A percentile compares a stretch with the other conserved stretches of the same genome.
phyloP scores from a whole-genome alignment of 1,140 invertebrate species.

The Drosophila arawakana region DNA sequence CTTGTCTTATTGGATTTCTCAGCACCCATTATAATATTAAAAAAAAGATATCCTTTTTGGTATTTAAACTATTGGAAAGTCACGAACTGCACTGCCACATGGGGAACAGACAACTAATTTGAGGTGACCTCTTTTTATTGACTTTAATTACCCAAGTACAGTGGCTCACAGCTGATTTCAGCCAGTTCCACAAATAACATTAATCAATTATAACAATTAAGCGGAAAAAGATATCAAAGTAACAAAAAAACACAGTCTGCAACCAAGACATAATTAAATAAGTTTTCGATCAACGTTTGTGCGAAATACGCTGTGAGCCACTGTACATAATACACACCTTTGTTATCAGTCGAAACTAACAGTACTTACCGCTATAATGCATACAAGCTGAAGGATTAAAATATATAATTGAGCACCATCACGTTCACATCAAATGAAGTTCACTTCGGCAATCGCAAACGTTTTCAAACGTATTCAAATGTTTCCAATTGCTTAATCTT shows the following conservation, averaged over 20 bases:
- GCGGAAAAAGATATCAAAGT: too few relatives aligned
- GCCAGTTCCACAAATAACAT: too few relatives aligned
- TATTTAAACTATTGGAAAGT: conserved; percentile 4
- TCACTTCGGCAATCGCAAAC: conserved; percentile 28
- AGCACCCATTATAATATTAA: conserved; percentile 20
- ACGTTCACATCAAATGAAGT: conserved; percentile 41
- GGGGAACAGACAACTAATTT: conserved; percentile 30
- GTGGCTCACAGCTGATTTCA: too few relatives aligned
- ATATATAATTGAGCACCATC: conserved; percentile 44
- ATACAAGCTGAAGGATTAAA: conserved; percentile 58
- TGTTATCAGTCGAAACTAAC: conserved; percentile 47
- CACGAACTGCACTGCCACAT: conserved; percentile 2
- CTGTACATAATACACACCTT: neutral
- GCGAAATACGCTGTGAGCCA: too few relatives aligned
- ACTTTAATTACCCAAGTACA: conserved; percentile 12
- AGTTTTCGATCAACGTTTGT: too few relatives aligned
- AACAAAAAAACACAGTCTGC: too few relatives aligned
- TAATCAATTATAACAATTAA: too few relatives aligned
- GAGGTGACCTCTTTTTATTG: conserved; percentile 18
- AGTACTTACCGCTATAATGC: conserved; percentile 52
- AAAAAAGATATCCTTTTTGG: conserved; percentile 12
- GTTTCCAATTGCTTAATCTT: conserved; percentile 20
- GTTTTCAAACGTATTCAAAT: conserved; percentile 29
- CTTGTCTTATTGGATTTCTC: conserved; percentile 32
- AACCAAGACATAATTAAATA: too few relatives aligned